phyloP scores from a whole-genome alignment of 2,888 invertebrate species.

The Cancer borealis region DNA sequence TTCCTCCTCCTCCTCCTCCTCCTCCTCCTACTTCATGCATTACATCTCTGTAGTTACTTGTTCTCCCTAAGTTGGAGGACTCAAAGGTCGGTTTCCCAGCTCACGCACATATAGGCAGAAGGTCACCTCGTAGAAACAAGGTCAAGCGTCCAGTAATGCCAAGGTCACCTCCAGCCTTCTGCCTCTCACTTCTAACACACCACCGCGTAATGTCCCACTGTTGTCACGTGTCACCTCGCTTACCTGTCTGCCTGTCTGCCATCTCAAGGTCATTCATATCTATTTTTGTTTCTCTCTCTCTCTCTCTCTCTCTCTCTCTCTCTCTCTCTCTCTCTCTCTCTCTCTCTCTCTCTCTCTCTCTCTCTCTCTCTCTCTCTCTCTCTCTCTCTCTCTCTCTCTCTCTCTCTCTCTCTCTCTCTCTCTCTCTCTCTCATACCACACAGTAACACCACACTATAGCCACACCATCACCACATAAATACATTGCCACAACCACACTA shows the following conservation, averaged over 20 bases:
- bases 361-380: conserved; percentile 29
- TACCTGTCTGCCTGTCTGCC: background rate
- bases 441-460: background rate
- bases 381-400: conserved; percentile 1
- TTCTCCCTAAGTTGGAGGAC: no score
- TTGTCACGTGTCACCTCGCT: background rate
- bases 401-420: conserved; percentile 6
- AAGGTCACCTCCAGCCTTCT: background rate
- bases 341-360: conserved; percentile 29
- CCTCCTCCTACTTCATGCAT: background rate
- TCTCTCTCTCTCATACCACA: background rate
- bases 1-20: background rate
- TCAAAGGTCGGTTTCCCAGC: background rate
- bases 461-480: background rate
- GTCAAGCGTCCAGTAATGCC: background rate
- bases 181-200: background rate
- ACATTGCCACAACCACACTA: background rate
- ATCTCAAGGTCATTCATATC: background rate
- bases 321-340: conserved; percentile 38
- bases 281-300: background rate
- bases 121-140: background rate
- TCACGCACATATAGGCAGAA: background rate
- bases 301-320: conserved; percentile 29
- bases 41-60: background rate
- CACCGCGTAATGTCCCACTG: background rate